A percentile compares a stretch with the other conserved stretches of the same genome.
Conservation (phyloP, 2,797 vertebrate species). For the Onychomys leucogaster region DNA sequence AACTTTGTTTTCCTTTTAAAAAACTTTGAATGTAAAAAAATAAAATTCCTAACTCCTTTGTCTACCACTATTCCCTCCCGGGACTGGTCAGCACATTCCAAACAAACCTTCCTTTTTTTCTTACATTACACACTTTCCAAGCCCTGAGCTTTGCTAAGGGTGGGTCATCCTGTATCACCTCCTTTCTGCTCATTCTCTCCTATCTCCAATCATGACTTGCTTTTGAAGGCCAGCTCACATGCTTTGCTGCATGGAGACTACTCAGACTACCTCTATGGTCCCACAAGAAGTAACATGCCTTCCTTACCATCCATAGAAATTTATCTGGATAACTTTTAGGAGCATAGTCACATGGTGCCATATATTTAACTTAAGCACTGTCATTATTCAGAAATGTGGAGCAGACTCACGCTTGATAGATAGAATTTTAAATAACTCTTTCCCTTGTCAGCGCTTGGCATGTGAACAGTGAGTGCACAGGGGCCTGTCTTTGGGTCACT, state of each 20-base stretch:
- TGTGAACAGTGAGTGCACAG: neutral
- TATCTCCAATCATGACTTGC: neutral
- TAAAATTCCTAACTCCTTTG: neutral
- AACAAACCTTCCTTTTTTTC: neutral
- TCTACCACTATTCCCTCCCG: neutral
- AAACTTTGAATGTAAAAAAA: slow-evolving; percentile 22
- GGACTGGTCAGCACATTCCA: neutral
- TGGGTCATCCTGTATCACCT: neutral
- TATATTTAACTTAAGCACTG: slow-evolving; percentile 4
- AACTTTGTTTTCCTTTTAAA: slow-evolving; percentile 33
- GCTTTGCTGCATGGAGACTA: neutral
- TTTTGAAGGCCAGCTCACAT: neutral
- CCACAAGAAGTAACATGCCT: neutral
- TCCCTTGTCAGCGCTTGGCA: neutral
- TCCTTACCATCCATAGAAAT: neutral
- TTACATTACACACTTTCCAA: neutral
- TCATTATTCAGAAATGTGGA: neutral
- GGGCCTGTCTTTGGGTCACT: neutral
- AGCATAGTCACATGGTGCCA: neutral
- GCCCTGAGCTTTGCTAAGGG: neutral
- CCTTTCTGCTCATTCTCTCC: neutral
- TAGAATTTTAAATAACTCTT: neutral
- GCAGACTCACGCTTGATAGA: slow-evolving; percentile 5
- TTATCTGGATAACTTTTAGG: neutral
- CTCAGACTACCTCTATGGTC: neutral